These are phyloP conservation scores for Amiota mariae DNA, from an alignment of 2,888 invertebrate genomes.

Conservation along the genomic window DNA sequence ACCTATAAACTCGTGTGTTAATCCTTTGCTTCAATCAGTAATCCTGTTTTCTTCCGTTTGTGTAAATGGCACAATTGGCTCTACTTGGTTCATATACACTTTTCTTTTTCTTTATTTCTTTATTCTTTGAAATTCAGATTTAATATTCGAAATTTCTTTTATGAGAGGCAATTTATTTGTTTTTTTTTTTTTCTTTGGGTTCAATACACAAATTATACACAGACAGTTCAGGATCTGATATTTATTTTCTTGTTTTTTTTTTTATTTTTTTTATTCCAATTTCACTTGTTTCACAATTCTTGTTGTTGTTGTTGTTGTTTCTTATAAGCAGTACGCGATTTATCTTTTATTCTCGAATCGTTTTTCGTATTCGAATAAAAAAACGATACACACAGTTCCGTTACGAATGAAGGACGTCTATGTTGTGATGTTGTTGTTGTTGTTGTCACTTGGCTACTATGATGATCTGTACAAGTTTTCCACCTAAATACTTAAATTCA, in stretches of 20 bases:
- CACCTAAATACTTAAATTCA: not conserved
- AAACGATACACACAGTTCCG: conserved; percentile 17
- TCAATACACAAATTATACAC: too few species aligned
- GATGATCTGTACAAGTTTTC: too few species aligned
- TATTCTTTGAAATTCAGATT: not conserved
- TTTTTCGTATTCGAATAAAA: conserved; percentile 47
- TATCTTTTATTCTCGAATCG: not conserved
- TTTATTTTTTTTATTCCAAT: not conserved
- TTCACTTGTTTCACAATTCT: not conserved
- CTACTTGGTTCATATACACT: not conserved
- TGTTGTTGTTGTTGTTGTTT: not conserved
- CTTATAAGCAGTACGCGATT: too few species aligned
- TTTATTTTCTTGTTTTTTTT: conserved; percentile 6
- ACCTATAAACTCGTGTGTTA: not conserved
- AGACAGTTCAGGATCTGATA: not conserved
- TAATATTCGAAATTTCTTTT: not conserved
- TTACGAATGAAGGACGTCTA: not conserved
- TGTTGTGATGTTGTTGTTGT: too few species aligned
- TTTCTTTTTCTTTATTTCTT: not conserved
- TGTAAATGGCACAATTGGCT: conserved; percentile 7
- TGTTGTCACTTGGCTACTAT: too few species aligned
- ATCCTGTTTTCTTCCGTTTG: not conserved
- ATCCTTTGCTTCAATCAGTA: not conserved
- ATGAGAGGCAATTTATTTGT: too few species aligned
- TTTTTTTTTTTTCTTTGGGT: too few species aligned